Evolutionary conservation across 2,888 invertebrate genomes (phyloP), one percentile per base, ranked within the genome.

Genomic region (Pachydiplax longipennis): DNA sequence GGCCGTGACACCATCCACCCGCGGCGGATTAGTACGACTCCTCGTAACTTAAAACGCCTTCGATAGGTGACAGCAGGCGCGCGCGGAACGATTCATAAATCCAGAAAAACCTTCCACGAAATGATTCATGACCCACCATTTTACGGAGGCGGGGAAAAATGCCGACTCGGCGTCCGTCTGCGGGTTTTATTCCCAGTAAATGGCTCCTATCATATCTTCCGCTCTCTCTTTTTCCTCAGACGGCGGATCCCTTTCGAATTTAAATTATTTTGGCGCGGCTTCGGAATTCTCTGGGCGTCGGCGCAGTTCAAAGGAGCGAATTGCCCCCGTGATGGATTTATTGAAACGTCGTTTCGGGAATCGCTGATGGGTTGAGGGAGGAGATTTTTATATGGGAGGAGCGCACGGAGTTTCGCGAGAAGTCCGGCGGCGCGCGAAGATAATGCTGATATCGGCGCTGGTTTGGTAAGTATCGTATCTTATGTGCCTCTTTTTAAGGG

Each of bases 21-120:
- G 61, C 87, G 61, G 87, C 87, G 58, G 22, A 73, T 73, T 73
- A 73, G 13, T 12, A 12, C 10, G 25, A 31, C 13, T 73, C 73
- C 73, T 73, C 73, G 73, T 73, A 73, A 73, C 35, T 10, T 35
- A 31, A 31, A 31, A 58, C 15, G 22, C 31, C 83, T 10, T 37
- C 31, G 73, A 22, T 22, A 22, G 44, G 81, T 37, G 81, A 81
- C 81, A 40, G 40, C 25, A 22, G 87, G 61, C 87, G 87, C 65
- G 37, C 87, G 31, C 87, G 35, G 53, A 53, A 35, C 83, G 87
- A 87, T 87, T 87, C 87, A 61, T 87, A 87, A 87, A 87, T 87
- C 87, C 83, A 58, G 81, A 44, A 44, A 58, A 35, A 15, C 83
- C 58, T 58, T 18, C 37, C 35, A 31, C 35, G 44, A 83, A 87